A percentile compares a stretch with the other conserved stretches of the same genome.
These are phyloP conservation scores for Pterobdella sp. DNA, from an alignment of 2,888 invertebrate species.

Conservation along the genomic window DNA sequence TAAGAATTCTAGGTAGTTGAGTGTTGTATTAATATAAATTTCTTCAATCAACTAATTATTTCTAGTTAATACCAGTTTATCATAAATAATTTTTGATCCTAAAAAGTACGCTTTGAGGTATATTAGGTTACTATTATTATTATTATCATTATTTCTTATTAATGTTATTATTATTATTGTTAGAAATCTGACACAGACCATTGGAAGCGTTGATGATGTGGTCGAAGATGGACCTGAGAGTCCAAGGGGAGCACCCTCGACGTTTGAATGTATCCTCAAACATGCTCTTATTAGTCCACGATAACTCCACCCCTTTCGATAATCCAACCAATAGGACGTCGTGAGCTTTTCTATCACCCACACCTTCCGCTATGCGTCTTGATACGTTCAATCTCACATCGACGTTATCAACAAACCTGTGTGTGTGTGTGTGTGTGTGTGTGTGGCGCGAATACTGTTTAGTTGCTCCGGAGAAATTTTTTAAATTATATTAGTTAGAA, in stretches of 20 bases:
- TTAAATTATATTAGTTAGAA: too few relatives aligned
- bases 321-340: slow-evolving; percentile 18
- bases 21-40: background rate
- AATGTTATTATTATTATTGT: too few relatives aligned
- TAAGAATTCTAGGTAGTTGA: too few relatives aligned
- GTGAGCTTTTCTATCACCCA: slow-evolving; percentile 13
- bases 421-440: too few relatives aligned
- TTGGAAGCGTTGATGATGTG: background rate
- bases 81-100: too few relatives aligned
- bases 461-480: too few relatives aligned
- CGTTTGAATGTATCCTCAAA: background rate
- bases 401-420: slow-evolving; percentile 15
- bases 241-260: background rate
- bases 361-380: background rate
- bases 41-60: background rate
- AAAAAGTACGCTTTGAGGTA: too few relatives aligned
- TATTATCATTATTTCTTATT: too few relatives aligned
- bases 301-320: slow-evolving; percentile 17
- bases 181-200: too few relatives aligned
- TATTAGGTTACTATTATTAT: too few relatives aligned
- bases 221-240: slow-evolving; percentile 14
- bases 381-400: slow-evolving; percentile 23
- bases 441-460: too few relatives aligned
- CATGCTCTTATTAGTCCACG: slow-evolving; percentile 23
- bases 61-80: too few relatives aligned